Conservation (phyloP, 2,113 vertebrate genomes). For the Bucco capensis region DNA sequence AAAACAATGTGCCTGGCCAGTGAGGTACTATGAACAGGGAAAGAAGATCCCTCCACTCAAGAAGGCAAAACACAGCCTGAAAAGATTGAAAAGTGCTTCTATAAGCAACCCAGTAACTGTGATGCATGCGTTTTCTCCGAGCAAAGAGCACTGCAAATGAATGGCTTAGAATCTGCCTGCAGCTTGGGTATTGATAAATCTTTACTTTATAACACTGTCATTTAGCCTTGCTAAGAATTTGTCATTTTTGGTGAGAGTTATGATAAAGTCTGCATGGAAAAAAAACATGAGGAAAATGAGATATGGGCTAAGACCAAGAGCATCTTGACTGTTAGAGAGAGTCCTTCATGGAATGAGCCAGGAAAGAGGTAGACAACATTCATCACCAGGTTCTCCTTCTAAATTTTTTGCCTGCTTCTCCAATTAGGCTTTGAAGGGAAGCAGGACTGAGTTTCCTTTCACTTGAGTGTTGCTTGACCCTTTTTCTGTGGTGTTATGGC, state of each 20-base stretch:
- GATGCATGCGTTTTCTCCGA: neutral
- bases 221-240: neutral
- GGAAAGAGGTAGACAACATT: neutral
- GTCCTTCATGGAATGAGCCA: neutral
- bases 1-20: conserved; percentile 12
- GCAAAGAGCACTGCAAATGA: neutral
- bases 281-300: neutral
- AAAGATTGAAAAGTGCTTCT: conserved; percentile 9
- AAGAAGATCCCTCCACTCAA: neutral
- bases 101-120: neutral
- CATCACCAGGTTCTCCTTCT: neutral
- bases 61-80: neutral
- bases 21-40: neutral
- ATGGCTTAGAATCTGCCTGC: neutral
- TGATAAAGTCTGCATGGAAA: neutral
- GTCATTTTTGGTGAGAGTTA: neutral
- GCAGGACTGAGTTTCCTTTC: neutral
- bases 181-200: neutral
- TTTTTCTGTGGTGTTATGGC: neutral
- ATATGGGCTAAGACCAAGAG: neutral
- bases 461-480: neutral
- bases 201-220: neutral
- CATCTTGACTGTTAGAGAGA: neutral
- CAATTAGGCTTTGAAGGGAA: neutral
- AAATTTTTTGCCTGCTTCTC: neutral